Conservation (phyloP, 2,888 invertebrate genomes). For the Parnassius apollo region DNA sequence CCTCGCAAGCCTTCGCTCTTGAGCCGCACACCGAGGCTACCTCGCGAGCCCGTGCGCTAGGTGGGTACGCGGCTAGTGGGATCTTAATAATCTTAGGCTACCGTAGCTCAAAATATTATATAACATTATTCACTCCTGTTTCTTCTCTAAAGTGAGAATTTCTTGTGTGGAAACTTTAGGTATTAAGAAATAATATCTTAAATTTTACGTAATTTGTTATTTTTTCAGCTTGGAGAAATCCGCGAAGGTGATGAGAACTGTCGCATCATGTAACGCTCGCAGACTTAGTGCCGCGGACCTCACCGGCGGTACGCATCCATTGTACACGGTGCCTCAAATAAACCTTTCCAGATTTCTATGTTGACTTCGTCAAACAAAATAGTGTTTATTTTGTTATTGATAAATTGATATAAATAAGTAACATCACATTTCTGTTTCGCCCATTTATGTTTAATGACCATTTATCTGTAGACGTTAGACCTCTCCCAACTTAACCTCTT, state of each 20-base stretch:
- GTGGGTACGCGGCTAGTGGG: too few species aligned
- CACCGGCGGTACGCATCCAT: conserved; percentile 26
- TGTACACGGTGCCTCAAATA: conserved; percentile 48
- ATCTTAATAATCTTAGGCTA: too few species aligned
- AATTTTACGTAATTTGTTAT: conserved; percentile 1
- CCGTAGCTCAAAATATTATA: too few species aligned
- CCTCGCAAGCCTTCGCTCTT: too few species aligned
- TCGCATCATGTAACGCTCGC: conserved; percentile 63
- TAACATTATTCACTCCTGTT: too few species aligned
- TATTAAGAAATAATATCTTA: too few species aligned
- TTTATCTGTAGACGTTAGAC: conserved; percentile 5
- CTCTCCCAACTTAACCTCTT: conserved; percentile 8
- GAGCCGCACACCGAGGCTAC: too few species aligned
- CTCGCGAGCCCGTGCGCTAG: too few species aligned
- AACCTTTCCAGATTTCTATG: neutral
- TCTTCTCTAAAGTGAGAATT: too few species aligned
- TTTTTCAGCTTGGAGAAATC: conserved; percentile 58
- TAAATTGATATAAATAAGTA: conserved; percentile 3
- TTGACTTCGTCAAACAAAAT: neutral
- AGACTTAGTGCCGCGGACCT: conserved; percentile 29
- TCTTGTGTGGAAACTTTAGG: too few species aligned
- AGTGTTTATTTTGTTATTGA: neutral
- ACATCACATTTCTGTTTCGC: conserved; percentile 13
- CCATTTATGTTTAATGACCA: conserved; percentile 16
- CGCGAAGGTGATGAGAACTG: conserved; percentile 73